Evolutionary conservation across 1,140 invertebrate species (phyloP).

Genomic region (Stegodyphus mimosarum): DNA sequence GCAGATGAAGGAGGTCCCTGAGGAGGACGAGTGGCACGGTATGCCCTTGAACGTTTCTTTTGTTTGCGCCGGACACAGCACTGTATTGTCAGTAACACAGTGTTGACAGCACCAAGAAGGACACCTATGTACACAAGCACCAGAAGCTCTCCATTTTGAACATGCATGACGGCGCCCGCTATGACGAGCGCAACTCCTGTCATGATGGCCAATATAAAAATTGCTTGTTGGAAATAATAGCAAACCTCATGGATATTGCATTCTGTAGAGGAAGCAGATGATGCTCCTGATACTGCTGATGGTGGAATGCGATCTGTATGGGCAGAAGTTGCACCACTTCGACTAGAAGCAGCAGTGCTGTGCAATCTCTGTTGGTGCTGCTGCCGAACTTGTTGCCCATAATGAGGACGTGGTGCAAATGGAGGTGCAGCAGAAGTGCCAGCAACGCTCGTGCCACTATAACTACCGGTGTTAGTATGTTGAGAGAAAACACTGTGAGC

Average conservation of each 20-base stretch:
- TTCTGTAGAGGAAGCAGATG: constrained; percentile 47
- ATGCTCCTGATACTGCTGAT: constrained; percentile 30
- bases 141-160: constrained; percentile 56
- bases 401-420: constrained; percentile 48
- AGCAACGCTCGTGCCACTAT: constrained; percentile 43
- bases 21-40: constrained; percentile 20
- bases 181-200: constrained; percentile 51
- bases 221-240: constrained; percentile 59
- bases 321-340: constrained; percentile 36
- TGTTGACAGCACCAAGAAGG: constrained; percentile 50
- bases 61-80: constrained; percentile 54
- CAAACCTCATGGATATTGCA: constrained; percentile 58
- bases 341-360: constrained; percentile 37
- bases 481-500: constrained; percentile 55
- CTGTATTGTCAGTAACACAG: constrained; percentile 49
- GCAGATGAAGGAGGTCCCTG: constrained; percentile 32
- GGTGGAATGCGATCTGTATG: constrained; percentile 22
- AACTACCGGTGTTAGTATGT: constrained; percentile 45
- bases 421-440: constrained; percentile 39
- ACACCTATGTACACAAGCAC: constrained; percentile 61
- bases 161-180: constrained; percentile 57
- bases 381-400: constrained; percentile 50
- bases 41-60: constrained; percentile 46
- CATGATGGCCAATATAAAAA: constrained; percentile 57
- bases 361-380: constrained; percentile 31